These are phyloP conservation scores for Hypotaenidia okinawae DNA, from an alignment of 2,797 vertebrate species.

Conservation along the genomic window DNA sequence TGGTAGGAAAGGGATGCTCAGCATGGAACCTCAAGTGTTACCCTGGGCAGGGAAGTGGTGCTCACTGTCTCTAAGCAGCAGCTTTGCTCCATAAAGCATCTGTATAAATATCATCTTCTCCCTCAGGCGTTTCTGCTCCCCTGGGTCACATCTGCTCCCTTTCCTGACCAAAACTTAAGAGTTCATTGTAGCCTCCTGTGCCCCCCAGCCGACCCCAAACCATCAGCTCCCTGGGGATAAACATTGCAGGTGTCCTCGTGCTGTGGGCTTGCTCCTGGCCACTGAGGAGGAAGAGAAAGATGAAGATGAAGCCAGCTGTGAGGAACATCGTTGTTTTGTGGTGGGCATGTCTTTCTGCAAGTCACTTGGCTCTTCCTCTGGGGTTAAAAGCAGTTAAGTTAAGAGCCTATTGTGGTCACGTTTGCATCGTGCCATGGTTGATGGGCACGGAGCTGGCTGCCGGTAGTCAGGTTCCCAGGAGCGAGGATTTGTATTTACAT, in stretches of 20 bases:
- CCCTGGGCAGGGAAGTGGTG: background rate
- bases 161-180: background rate
- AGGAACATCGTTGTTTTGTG: background rate
- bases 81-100: background rate
- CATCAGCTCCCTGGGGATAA: fast-evolving
- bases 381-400: background rate
- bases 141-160: background rate
- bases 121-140: background rate
- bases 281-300: background rate
- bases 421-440: background rate
- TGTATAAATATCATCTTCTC: background rate
- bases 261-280: background rate
- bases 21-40: background rate
- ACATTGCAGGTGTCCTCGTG: background rate
- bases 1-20: background rate
- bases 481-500: background rate
- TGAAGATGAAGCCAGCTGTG: background rate
- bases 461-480: background rate
- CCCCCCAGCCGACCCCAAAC: background rate
- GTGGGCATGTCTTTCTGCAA: background rate
- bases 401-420: background rate
- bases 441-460: background rate
- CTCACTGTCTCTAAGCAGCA: background rate
- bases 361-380: background rate
- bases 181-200: fast-evolving